Base-by-base conservation (phyloP, 2,113 vertebrate genomes). In the Psittacula cyanocephala region DNA sequence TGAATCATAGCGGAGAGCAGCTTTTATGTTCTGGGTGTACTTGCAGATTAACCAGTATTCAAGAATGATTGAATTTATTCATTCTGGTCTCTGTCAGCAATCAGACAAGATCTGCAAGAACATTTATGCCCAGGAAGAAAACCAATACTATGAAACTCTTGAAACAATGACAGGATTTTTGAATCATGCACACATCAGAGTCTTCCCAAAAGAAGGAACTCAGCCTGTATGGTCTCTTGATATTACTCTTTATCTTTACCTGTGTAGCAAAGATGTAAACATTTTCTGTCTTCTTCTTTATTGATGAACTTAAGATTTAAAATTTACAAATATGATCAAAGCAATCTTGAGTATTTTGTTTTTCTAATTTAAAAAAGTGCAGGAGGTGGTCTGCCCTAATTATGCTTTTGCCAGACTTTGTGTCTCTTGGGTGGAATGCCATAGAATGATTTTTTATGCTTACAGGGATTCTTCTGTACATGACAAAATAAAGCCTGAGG, bases 401-500 rank as follows among this genome's bases (percentile, higher is more conserved):
- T 70, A 4, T 44, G 64, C 13, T 43, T 83, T 83, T 78, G 23
- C 9, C 47, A 84, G n/a, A 22, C 41, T 81, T 88, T 28, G 15
- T 50, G 55, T 78, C 80, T 91, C 55, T 86, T 15, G 27, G 13
- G 55, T 80, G 33, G 31, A 19, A 70, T 81, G 76, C 24, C 17
- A 28, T 47, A 17, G 68, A 33, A 52, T 55, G 41, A 37, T 75
- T 88, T 95, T 75, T 86, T 6, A 81, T 70, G 46, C 70, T 86
- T 92, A 75, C 60, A 78, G 43, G 35, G 17, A 15, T 92, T 83
- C 46, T 59, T 84, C n/a, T 89, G 18, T 85, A 62, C 1, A 1
- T 91, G 63, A 67, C 78, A 89, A 87, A 87, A 72, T 57, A 91
- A 85, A 88, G 76, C 64, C 70, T 60, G 43, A 91, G 78, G 81